Conservation (phyloP, 2,797 vertebrate species). For the Spheniscus humboldti region DNA sequence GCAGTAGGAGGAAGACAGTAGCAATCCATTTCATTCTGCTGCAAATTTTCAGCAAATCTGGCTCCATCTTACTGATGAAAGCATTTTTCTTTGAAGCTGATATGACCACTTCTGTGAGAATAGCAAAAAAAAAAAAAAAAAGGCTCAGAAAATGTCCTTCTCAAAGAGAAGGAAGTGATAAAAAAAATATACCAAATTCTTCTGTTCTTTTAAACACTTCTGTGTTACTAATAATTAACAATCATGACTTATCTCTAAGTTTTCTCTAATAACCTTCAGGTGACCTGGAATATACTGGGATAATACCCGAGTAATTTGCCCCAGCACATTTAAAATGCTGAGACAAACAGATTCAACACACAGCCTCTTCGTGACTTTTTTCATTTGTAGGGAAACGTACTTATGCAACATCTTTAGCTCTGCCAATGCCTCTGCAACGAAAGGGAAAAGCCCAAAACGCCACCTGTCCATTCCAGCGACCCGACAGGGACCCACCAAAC, state of each 20-base stretch:
- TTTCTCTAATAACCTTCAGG: background rate
- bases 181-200: background rate
- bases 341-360: background rate
- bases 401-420: background rate
- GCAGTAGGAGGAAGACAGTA: background rate
- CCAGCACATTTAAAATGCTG: background rate
- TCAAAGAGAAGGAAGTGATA: background rate
- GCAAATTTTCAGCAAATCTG: background rate
- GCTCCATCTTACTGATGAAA: background rate
- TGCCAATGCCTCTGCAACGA: background rate
- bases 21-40: background rate
- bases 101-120: background rate
- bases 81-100: background rate
- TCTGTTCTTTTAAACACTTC: background rate
- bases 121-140: background rate
- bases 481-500: background rate
- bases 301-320: background rate
- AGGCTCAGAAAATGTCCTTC: background rate
- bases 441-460: background rate
- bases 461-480: background rate
- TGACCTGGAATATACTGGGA: background rate
- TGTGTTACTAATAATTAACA: background rate
- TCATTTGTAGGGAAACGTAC: background rate
- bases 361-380: rapidly evolving
- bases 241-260: background rate